A percentile compares a stretch with the other conserved stretches of the same genome.
These are phyloP conservation scores for Coleophora deauratella DNA, from an alignment of 2,888 invertebrate genomes.

Conservation along the genomic window DNA sequence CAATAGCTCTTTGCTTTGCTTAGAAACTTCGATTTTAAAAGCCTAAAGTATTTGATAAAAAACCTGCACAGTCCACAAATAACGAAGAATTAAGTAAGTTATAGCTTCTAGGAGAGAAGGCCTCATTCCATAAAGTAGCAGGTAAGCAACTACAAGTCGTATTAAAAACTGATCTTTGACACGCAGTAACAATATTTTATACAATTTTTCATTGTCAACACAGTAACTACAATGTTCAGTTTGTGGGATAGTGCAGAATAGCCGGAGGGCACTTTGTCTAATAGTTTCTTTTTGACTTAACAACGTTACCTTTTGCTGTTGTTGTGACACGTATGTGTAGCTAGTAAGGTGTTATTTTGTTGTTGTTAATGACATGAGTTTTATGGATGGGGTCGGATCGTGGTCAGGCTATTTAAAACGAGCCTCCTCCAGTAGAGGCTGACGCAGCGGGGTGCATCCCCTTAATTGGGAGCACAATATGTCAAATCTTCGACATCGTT, in stretches of 20 bases:
- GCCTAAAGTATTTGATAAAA: no score
- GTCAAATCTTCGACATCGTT: constrained; percentile 47
- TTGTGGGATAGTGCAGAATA: constrained; percentile 49
- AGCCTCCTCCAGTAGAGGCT: constrained; percentile 51
- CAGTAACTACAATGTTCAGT: constrained; percentile 24
- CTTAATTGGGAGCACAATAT: constrained; percentile 71
- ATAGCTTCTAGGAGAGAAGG: no score
- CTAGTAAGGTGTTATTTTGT: constrained; percentile 21
- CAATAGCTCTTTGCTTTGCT: constrained; percentile 24
- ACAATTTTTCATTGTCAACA: constrained; percentile 54
- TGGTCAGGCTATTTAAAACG: constrained; percentile 58
- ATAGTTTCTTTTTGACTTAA: constrained; percentile 47
- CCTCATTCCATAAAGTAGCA: no score
- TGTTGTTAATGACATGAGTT: constrained; percentile 9
- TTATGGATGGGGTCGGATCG: constrained; percentile 47
- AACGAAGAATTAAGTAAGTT: no score
- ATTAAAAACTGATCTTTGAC: constrained; percentile 4
- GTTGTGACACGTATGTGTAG: constrained; percentile 15
- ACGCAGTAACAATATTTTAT: constrained; percentile 16
- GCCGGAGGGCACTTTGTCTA: constrained; percentile 49
- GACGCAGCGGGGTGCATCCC: constrained; percentile 60
- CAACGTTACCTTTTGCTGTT: constrained; percentile 21
- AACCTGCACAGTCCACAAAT: no score
- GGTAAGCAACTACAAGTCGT: neutral
- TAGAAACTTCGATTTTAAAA: no score